Percentiles rank a stretch among this genome's conserved stretches.
These are phyloP conservation scores for Knipowitschia caucasica DNA, from an alignment of 2,797 vertebrate species.

Conservation along the genomic window DNA sequence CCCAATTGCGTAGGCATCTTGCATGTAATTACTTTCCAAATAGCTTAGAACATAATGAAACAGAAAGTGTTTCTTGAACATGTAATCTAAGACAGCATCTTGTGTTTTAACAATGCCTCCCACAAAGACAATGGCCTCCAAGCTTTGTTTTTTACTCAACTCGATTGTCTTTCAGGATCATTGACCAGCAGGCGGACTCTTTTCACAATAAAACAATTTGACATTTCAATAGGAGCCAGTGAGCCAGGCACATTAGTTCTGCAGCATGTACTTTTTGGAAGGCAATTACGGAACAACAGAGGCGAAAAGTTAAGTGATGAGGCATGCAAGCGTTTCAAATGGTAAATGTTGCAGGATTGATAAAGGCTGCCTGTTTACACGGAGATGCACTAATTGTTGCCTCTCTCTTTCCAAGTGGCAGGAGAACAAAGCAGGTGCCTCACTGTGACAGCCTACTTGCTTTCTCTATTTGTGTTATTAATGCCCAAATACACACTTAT, in stretches of 20 bases:
- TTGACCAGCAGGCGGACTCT: constrained; percentile 30
- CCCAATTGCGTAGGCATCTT: constrained; percentile 7
- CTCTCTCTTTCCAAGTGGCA: not conserved
- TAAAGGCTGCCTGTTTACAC: constrained; percentile 5
- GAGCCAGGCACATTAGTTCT: constrained; percentile 57
- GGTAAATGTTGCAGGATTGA: constrained; percentile 21
- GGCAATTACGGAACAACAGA: constrained; percentile 51
- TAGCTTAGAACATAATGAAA: constrained; percentile 7
- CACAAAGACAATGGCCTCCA: constrained; percentile 19
- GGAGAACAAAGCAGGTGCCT: not conserved
- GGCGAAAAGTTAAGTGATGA: constrained; percentile 36
- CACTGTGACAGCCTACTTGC: not conserved
- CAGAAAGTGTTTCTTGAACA: constrained; percentile 1
- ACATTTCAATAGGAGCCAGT: constrained; percentile 47
- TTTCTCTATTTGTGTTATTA: constrained; percentile 3
- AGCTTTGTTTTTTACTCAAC: constrained; percentile 25
- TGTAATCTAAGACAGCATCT: not conserved
- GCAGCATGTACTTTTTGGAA: constrained; percentile 41
- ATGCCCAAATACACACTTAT: not conserved
- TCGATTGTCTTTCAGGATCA: constrained; percentile 45
- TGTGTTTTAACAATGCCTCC: not conserved
- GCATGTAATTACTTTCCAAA: not conserved
- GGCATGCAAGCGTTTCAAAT: constrained; percentile 27
- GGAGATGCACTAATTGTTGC: constrained; percentile 9
- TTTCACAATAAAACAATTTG: constrained; percentile 41